Base-by-base conservation (phyloP, 2,797 vertebrate species). In the Mormyrus hasselquistii region DNA sequence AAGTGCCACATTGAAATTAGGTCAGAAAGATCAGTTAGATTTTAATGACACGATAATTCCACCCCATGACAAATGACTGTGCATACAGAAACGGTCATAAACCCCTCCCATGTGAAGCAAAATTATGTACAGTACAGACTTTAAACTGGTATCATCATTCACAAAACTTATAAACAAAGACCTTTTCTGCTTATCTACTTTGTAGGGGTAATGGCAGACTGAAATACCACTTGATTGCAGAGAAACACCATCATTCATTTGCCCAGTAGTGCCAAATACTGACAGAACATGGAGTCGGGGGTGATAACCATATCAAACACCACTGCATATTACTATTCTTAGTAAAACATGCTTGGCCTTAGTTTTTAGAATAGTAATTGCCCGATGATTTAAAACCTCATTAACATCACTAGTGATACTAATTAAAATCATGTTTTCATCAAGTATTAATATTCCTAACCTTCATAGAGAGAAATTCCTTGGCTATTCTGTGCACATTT, bases 101-200 rank as follows among this genome's bases (percentile, higher is more conserved):
- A 62, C 69, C 6, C 16, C 53, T 89, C 52, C 53, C 41, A 57
- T 87, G 73, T 55, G 25, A 92, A 84, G n/a, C 89, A 91, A 90
- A 86, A 93, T 92, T 94, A 93, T 94, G 84, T 94, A 94, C 93
- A 94, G 69, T 94, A 94, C 93, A 94, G 34, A 89, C 88, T 92
- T 88, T 86, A 90, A 91, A 86, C 88, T 88, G 90, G 73, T 92
- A 86, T 90, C 93, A 94, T 93, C 93, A 94, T 93, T 94, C 90
- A 93, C 92, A 94, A 93, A 92, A 85, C 90, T 59, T 94, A 92
- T 92, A 94, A 92, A 93, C 22, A 92, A 93, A 94, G 92, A 93
- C 93, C 92, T 94, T 94, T 88, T 90, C 55, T 89, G 29, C 87
- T 55, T 86, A 89, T 90, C 53, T 88, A 29, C 88, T 52, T 87